Evolutionary conservation across 2,113 vertebrate species (phyloP), one percentile per base, ranked within the genome.

Genomic region (Mormyrus lacerda): DNA sequence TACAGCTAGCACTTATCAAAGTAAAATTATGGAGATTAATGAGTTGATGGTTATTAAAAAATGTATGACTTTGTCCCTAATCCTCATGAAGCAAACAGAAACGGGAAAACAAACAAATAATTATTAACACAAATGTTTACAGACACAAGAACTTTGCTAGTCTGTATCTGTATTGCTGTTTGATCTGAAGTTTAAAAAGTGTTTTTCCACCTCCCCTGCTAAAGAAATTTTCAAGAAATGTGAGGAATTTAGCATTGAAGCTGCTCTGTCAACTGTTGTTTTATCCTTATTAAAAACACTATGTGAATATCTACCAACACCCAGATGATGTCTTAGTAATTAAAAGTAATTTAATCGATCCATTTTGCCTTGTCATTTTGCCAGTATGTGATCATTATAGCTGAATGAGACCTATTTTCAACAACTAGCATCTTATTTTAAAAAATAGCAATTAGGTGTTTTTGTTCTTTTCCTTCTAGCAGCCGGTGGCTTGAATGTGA

Each of bases 21-120:
- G 91, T 92, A 89, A 93, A 94, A 91, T 93, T 93, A 93, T 94
- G 92, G 92, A 93, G 91, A 94, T 93, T 91, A 92, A 93, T 91
- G 92, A 94, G 93, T 91, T 90, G 89, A 92, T 89, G 90, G 91
- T 91, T 93, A 88, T 91, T 91, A 92, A 92, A 91, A 93, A 92
- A 92, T 90, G 88, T 19, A 69, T 92, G 87, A 88, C 89, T 88
- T 83, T 92, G 90, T 92, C 87, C 44, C 91, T 48, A 89, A 88
- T 90, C 90, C 65, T 87, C 90, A 86, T 86, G 90, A 90, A 84
- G 82, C 89, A 90, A 21, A 3, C 55, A 82, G 53, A 58, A 27
- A 55, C 91, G 88, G 90, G 89, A 69, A 90, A 84, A 90, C 27
- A 90, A 89, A 87, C 44, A 79, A 86, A 55, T 79, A 79, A 79